Conservation (phyloP, 2,888 invertebrate species). For the Dolichopus griseipennis region DNA sequence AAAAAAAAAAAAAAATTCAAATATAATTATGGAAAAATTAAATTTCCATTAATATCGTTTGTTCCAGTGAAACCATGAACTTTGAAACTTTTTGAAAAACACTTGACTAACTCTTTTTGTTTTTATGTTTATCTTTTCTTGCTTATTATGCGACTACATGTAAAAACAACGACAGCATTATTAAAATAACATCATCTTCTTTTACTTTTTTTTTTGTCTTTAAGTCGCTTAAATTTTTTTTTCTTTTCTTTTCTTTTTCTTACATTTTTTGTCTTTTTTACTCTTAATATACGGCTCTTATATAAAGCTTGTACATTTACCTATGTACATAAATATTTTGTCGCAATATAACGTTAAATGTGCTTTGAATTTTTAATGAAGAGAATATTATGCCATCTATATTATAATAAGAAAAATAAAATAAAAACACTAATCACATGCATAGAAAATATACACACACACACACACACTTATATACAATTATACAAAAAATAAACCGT, state of each 20-base stretch:
- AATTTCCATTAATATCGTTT: too few species aligned
- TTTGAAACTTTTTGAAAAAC: too few species aligned
- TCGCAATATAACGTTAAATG: not conserved
- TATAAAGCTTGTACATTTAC: not conserved
- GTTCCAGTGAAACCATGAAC: too few species aligned
- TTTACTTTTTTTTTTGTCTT: not conserved
- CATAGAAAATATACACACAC: not conserved
- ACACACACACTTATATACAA: not conserved
- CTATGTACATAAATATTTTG: not conserved
- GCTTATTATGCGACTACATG: not conserved
- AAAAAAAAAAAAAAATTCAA: too few species aligned
- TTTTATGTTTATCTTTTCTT: too few species aligned
- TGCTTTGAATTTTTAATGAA: constrained; percentile 3
- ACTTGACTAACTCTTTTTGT: too few species aligned
- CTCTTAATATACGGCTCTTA: not conserved
- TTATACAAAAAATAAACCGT: too few species aligned
- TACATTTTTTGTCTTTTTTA: not conserved
- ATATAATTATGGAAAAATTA: too few species aligned
- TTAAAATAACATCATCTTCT: not conserved
- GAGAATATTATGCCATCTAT: not conserved
- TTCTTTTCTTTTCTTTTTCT: not conserved
- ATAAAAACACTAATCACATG: too few species aligned
- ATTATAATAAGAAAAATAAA: not conserved
- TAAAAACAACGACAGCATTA: not conserved
- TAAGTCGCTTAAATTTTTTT: not conserved